Base-by-base conservation (phyloP, 2,113 vertebrate species). In the Xiphophorus maculatus region DNA sequence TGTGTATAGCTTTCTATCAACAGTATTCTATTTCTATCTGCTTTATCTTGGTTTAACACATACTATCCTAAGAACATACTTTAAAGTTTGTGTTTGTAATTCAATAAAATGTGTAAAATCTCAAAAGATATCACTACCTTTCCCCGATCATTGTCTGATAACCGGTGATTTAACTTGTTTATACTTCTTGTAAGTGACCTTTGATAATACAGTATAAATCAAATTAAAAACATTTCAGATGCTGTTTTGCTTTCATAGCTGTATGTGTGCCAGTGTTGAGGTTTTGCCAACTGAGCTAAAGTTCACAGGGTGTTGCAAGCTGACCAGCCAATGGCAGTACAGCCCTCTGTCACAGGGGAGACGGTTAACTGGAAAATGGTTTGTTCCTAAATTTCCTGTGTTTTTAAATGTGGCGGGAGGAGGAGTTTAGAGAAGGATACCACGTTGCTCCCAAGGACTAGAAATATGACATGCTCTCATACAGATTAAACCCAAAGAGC, bases 261-360 rank as follows among this genome's bases (percentile, higher is more conserved):
- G 44, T 28, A 63, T 48, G 27, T 73, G 13, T 63, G 37, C 33
- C 71, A 64, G 12, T 65, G n/a, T 15, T 37, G n/a, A 58, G 44
- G 30, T 66, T 73, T 35, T 79, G 84, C 88, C 84, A 90, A 81
- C 70, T 92, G 68, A 88, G 81, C 67, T 75, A 37, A 91, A 92
- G 89, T 86, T 91, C 77, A 82, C 30, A 67, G 77, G 83, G 75
- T 79, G 84, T 81, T 76, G 29, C 63, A 68, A 33, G 61, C 58
- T 33, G 29, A 74, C 37, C 62, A 65, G 40, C 80, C 87, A 91
- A 89, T 81, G 68, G 79, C 63, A 79, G 71, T 54, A 66, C 60
- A 75, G 76, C 60, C 80, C 64, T 63, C 22, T 63, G 69, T 73
- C 48, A 69, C 76, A 77, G 37, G 66, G 51, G 81, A 79, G 60